Conservation (phyloP, 1,140 invertebrate species). For the Mya arenaria region DNA sequence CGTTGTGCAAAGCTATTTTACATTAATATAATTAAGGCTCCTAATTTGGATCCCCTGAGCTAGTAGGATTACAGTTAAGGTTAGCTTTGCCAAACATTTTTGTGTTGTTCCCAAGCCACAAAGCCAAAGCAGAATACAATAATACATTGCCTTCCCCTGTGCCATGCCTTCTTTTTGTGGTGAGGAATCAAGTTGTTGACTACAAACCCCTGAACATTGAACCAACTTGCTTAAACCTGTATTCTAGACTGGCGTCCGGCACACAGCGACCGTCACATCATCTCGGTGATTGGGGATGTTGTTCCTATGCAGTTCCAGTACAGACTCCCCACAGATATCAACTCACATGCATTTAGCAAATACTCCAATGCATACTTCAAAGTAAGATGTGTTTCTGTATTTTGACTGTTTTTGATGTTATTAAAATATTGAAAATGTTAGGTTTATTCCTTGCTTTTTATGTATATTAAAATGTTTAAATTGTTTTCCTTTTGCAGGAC, state of each 20-base stretch:
- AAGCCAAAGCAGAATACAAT: no score
- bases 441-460: not conserved
- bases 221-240: not conserved
- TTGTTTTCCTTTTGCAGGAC: conserved; percentile 82
- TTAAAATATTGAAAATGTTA: not conserved
- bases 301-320: conserved; percentile 79
- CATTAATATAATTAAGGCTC: no score
- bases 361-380: conserved; percentile 97
- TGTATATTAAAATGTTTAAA: no score
- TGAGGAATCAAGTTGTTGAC: no score
- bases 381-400: conserved; percentile 72
- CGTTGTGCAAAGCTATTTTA: no score
- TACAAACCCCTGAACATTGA: no score
- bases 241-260: conserved; percentile 89
- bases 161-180: no score
- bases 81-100: no score
- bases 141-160: no score
- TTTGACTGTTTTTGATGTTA: conserved; percentile 7
- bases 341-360: conserved; percentile 96
- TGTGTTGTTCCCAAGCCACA: no score
- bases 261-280: conserved; percentile 91
- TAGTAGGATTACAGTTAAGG: no score
- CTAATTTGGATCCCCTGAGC: no score
- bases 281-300: conserved; percentile 88
- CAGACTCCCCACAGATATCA: conserved; percentile 90